Percentiles rank a stretch among this genome's conserved stretches.
These are phyloP conservation scores for Silvanus unidentatus DNA, from an alignment of 2,888 invertebrate species.

Conservation along the genomic window DNA sequence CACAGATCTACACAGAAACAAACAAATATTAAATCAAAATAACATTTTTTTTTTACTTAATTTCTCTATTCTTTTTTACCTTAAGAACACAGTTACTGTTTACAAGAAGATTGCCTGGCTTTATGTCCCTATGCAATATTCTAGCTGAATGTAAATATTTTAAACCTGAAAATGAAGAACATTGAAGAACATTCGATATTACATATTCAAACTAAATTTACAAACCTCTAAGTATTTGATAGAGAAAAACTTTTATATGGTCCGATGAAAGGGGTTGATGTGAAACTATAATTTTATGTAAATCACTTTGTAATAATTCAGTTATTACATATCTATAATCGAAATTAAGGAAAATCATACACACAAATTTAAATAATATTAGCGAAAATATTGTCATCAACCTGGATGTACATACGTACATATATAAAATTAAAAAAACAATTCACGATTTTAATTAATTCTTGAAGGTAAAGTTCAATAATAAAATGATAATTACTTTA, in stretches of 20 bases:
- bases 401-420: too few species aligned
- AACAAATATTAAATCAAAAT: slow-evolving; percentile 1
- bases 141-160: slow-evolving; percentile 98
- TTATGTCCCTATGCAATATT: slow-evolving; percentile 97
- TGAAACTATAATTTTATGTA: slow-evolving; percentile 99
- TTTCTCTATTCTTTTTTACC: slow-evolving; percentile 44
- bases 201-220: slow-evolving; percentile 13
- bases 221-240: slow-evolving; percentile 97
- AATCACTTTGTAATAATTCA: slow-evolving; percentile 97
- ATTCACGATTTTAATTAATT: too few species aligned
- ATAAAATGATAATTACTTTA: too few species aligned
- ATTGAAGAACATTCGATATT: too few species aligned
- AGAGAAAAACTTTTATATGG: slow-evolving; percentile 99
- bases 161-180: slow-evolving; percentile 67
- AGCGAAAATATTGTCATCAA: too few species aligned
- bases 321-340: slow-evolving; percentile 92
- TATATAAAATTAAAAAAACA: too few species aligned
- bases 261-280: slow-evolving; percentile 98
- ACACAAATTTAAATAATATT: too few species aligned
- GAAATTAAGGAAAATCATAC: slow-evolving; percentile 9
- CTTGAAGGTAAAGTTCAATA: too few species aligned
- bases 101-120: slow-evolving; percentile 97
- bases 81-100: slow-evolving; percentile 99
- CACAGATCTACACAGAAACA: slow-evolving; percentile 74
- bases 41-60: background rate